phyloP scores from a whole-genome alignment of 2,113 vertebrate genomes.

The Sphyrna mokarran region DNA sequence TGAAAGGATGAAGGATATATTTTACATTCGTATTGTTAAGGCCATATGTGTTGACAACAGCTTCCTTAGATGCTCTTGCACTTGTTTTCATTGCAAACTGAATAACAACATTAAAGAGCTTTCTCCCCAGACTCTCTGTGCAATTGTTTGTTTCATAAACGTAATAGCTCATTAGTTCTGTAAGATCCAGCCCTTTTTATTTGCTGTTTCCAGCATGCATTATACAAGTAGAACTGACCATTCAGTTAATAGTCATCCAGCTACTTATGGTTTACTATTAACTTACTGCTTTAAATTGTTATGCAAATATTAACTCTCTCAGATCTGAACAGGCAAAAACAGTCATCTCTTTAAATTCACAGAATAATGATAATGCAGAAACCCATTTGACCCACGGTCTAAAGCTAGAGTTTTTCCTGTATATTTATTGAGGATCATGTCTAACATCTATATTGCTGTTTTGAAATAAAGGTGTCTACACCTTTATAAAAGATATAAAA shows the following conservation, averaged over 20 bases:
- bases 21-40: not conserved
- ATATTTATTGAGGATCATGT: not conserved
- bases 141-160: not conserved
- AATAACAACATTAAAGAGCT: not conserved
- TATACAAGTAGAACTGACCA: not conserved
- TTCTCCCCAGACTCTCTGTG: not conserved
- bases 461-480: not conserved
- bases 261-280: not conserved
- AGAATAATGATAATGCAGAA: not conserved
- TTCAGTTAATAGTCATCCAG: not conserved
- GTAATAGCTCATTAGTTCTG: not conserved
- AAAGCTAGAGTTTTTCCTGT: not conserved
- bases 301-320: not conserved
- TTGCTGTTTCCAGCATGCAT: not conserved
- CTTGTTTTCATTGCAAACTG: not conserved
- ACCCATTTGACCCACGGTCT: not conserved
- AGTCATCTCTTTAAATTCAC: not conserved
- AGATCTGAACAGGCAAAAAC: not conserved
- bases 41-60: not conserved
- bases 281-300: not conserved
- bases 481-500: not conserved
- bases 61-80: not conserved
- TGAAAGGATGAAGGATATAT: not conserved
- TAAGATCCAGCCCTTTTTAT: not conserved
- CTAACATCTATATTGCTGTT: not conserved